Evolutionary conservation across 1,140 invertebrate genomes (phyloP), one percentile per base, ranked within the genome.

Genomic region (Brachionus calyciflorus): DNA sequence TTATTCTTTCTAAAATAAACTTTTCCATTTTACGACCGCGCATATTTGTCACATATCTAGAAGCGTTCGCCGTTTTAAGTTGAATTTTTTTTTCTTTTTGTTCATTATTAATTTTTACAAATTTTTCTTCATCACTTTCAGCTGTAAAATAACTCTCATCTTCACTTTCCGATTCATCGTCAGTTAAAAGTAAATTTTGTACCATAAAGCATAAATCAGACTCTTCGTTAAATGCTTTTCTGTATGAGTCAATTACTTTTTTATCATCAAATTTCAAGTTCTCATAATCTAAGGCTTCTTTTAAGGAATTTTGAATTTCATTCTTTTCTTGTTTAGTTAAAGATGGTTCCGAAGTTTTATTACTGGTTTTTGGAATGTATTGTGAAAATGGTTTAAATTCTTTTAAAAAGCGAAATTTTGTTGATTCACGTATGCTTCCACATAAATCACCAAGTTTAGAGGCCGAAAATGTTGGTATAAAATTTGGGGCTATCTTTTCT

Each of bases 241-340:
- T 63, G 44, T 30, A 65, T 9, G 9, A 24, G 7, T 65, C 40
- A 2, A 65, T 4, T 24, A 65, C 24, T 21, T 12, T 1, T 6
- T 65, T 19, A 46, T 65, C 60, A 44, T 65, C 21, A n/a, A 65
- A 65, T 12, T 12, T 44, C 12, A 65, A 65, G 21, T 44, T 65
- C 44, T 65, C 37, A 5, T 4, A 30, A 21, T 65, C 40, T 12
- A 65, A 44, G 12, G 21, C 44, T 7, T 24, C 4, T 9, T 65
- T 41, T 44, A 65, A 12, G 4, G 21, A 65, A 19, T 24, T 65
- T 44, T 44, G 26, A 24, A 65, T 65, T 21, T 24, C 6, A 7
- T 21, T n/a, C 4, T 44, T 65, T 14, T 65, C 60, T n/a, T 41
- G 10, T 26, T 19, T 10, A 19, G 60, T 44, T 24, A 65, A 24